These are phyloP conservation scores for Drosophila sucinea DNA, from an alignment of 1,140 invertebrate species.

Conservation along the genomic window DNA sequence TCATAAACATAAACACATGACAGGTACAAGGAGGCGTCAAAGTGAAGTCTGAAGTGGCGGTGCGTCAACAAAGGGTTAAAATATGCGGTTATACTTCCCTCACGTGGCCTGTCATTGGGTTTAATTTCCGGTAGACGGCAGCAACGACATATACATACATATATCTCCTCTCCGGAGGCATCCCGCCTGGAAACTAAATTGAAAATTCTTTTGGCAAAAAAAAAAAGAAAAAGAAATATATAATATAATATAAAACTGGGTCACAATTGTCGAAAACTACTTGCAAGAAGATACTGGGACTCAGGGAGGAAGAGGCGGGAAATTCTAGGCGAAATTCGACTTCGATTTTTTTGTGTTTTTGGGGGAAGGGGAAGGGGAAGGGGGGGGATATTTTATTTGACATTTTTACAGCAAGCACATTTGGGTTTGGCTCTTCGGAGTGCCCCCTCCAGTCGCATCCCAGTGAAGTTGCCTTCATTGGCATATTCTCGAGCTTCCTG, in stretches of 20 bases:
- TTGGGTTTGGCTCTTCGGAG: slow-evolving; percentile 19
- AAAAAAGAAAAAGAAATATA: neutral
- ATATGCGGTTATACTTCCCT: slow-evolving; percentile 42
- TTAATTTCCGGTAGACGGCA: slow-evolving; percentile 72
- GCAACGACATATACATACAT: slow-evolving; percentile 45
- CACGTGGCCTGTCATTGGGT: slow-evolving; percentile 68
- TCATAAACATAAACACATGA: slow-evolving; percentile 58
- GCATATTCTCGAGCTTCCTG: slow-evolving; percentile 61
- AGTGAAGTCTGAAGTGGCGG: slow-evolving; percentile 21
- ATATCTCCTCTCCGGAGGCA: slow-evolving; percentile 9
- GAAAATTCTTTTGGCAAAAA: slow-evolving; percentile 56
- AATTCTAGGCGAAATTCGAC: slow-evolving; percentile 32
- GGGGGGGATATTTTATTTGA: slow-evolving; percentile 68
- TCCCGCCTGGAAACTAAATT: slow-evolving; percentile 59
- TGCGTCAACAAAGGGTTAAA: slow-evolving; percentile 68
- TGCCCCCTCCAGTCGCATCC: neutral
- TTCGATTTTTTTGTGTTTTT: slow-evolving; percentile 45
- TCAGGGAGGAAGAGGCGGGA: slow-evolving; percentile 27
- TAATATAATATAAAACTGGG: slow-evolving; percentile 48
- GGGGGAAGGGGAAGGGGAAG: too few species aligned
- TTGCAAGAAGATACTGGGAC: neutral
- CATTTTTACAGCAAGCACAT: slow-evolving; percentile 67
- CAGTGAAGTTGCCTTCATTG: slow-evolving; percentile 26
- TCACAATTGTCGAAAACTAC: slow-evolving; percentile 63
- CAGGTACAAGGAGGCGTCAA: slow-evolving; percentile 59